Base-by-base conservation (phyloP, 1,140 invertebrate species). In the Zelostemma sp. region DNA sequence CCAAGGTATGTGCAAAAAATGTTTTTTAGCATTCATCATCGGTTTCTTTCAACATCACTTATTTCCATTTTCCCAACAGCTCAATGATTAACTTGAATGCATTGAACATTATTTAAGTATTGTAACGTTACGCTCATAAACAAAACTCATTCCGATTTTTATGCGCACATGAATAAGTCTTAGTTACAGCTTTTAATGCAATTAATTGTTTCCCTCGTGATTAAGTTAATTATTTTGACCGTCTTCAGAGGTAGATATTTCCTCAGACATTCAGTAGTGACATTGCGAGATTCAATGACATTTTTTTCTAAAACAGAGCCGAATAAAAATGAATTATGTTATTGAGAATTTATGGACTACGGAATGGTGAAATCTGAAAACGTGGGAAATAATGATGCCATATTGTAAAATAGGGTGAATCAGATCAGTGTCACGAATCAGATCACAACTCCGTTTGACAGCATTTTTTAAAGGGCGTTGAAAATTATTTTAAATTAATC, bases 101-200 rank as follows among this genome's bases (percentile, higher is more conserved):
- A 73, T 64, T 58, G 55, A 79, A 61, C 73, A 76, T 68, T n/a
- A n/a, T n/a, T 74, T 73, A 73, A 69, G 63, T 72, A 57, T 51
- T 55, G 54, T 25, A 15, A 35, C 41, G 21, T 56, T 58, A 66
- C 56, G 55, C 49, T 66, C 35, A 66, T 33, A 66, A 66, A n/a
- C n/a, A n/a, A n/a, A n/a, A 59, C 48, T 47, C 55, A 25, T 53
- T 59, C 54, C 47, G 56, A 59, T 33, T 66, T 33, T 43, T 66
- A 60, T 54, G 14, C 43, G 45, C 55, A 46, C 58, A 40, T 65
- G 41, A 65, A 57, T 57, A 51, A 63, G 60, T 56, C 31, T 18
- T 48, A n/a, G 54, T 18, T 58, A 47, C 41, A 53, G 54, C 33
- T 14, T 43, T 50, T 45, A 51, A 47, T 58, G 54, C 40, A 59